phyloP scores from a whole-genome alignment of 2,113 vertebrate species.

The Leiothrix lutea region DNA sequence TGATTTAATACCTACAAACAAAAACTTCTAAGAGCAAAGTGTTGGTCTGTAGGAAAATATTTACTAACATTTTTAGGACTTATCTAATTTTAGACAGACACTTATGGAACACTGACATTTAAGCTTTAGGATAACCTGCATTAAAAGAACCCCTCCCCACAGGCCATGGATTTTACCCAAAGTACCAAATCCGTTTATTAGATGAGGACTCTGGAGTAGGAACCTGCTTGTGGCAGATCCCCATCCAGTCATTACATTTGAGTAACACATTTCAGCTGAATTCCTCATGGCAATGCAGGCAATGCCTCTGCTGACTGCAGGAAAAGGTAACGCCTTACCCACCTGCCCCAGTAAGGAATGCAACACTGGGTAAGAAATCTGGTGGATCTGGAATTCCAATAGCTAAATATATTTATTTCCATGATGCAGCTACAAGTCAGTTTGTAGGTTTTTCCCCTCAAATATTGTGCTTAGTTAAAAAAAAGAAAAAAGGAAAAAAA shows the following conservation, averaged over 20 bases:
- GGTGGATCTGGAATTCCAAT: neutral
- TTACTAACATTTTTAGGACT: neutral
- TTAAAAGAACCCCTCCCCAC: fast-evolving
- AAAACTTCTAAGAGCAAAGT: neutral
- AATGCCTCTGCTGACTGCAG: neutral
- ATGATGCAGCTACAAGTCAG: neutral
- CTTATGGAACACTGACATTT: neutral
- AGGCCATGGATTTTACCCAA: neutral
- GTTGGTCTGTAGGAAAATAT: neutral
- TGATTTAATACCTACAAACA: neutral
- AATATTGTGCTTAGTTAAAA: neutral
- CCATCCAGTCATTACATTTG: fast-evolving
- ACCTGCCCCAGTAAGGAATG: neutral
- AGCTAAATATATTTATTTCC: neutral
- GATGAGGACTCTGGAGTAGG: neutral
- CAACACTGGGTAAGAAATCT: neutral
- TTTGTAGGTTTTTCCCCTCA: neutral
- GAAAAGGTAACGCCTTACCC: neutral
- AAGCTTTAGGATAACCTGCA: neutral
- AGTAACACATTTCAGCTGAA: neutral
- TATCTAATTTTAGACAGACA: neutral
- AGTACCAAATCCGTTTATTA: neutral
- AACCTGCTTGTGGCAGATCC: neutral
- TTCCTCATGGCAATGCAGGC: neutral
- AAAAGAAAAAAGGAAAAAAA: no score